These are phyloP conservation scores for Cynocephalus volans DNA, from an alignment of 2,113 vertebrate species.

Conservation along the genomic window DNA sequence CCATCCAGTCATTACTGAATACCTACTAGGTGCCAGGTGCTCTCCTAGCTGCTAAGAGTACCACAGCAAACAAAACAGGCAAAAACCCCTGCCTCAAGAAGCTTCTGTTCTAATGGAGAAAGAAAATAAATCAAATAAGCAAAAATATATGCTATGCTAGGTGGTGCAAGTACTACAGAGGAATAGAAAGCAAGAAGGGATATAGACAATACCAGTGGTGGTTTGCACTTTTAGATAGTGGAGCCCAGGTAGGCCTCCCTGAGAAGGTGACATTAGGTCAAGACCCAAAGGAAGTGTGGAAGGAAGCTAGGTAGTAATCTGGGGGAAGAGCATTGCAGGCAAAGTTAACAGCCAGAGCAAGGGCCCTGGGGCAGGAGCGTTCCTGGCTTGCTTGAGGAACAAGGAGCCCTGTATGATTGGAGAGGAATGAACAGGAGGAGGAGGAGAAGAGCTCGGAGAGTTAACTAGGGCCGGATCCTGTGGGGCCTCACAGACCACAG, in stretches of 20 bases:
- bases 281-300: background rate
- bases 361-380: background rate
- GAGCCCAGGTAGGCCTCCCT: background rate
- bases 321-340: background rate
- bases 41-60: background rate
- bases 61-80: background rate
- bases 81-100: background rate
- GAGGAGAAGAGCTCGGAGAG: background rate
- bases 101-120: background rate
- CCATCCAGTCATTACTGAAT: background rate
- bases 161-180: background rate
- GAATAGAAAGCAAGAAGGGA: background rate
- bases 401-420: background rate
- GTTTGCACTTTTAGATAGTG: background rate
- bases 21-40: background rate
- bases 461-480: background rate
- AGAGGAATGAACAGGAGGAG: background rate
- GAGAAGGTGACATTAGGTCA: background rate
- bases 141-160: background rate
- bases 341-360: background rate
- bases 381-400: background rate
- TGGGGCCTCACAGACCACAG: background rate
- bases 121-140: constrained; percentile 21
- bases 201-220: too few species aligned
- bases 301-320: background rate